phyloP scores from a whole-genome alignment of 2,113 vertebrate genomes.

The Peucedramus taeniatus region DNA sequence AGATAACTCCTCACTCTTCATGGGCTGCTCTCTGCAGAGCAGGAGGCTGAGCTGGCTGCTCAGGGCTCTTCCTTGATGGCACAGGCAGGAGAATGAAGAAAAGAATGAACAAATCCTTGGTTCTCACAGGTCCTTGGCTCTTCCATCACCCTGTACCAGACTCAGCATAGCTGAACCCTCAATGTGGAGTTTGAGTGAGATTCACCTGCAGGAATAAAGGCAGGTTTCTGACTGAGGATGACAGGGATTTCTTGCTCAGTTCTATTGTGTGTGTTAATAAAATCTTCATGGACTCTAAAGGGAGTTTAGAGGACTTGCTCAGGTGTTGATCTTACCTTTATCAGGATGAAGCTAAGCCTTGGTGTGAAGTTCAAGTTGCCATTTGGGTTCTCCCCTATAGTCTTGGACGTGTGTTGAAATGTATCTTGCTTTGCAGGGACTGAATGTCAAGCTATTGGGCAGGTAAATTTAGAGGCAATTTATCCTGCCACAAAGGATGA shows the following conservation, averaged over 20 bases:
- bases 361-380: not conserved
- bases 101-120: not conserved
- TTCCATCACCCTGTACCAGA: no score
- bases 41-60: not conserved
- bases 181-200: not conserved
- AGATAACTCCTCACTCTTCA: not conserved
- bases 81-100: not conserved
- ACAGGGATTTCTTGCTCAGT: not conserved
- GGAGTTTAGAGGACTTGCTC: not conserved
- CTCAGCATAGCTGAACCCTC: fast-evolving
- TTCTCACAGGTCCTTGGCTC: not conserved
- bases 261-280: not conserved
- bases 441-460: not conserved
- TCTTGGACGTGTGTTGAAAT: not conserved
- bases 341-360: not conserved
- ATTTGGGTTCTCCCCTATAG: not conserved
- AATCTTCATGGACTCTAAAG: not conserved
- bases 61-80: not conserved
- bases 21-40: not conserved
- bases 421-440: not conserved
- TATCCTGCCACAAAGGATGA: not conserved
- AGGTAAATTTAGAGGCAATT: not conserved
- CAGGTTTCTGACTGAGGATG: not conserved
- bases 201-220: not conserved
- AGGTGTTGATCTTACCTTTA: not conserved